These are phyloP conservation scores for Urophycis tenuis DNA, from an alignment of 2,797 vertebrate genomes.

Conservation along the genomic window DNA sequence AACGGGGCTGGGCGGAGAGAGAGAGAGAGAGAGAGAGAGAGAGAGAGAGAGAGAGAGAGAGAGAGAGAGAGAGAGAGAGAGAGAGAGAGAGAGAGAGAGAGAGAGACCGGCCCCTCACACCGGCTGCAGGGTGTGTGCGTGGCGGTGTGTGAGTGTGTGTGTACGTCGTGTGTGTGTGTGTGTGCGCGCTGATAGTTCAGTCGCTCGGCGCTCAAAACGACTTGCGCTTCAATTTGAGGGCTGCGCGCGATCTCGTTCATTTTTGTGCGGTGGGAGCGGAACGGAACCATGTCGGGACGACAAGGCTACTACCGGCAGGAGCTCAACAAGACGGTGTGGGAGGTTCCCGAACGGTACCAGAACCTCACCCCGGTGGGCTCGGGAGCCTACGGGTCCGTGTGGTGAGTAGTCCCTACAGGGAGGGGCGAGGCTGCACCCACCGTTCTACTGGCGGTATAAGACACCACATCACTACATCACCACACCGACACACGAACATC, in stretches of 20 bases:
- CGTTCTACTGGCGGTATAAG: background rate
- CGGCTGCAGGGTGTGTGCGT: background rate
- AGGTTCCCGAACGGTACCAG: slow-evolving; percentile 92
- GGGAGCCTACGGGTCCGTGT: slow-evolving; percentile 92
- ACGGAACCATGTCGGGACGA: slow-evolving; percentile 74
- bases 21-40: slow-evolving; percentile 14
- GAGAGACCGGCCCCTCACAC: slow-evolving; percentile 6
- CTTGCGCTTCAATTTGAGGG: too few species aligned
- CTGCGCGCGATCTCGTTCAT: too few species aligned
- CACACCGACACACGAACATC: too few species aligned
- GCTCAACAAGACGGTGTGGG: slow-evolving; percentile 94
- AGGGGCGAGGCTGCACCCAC: slow-evolving; percentile 56
- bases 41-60: background rate
- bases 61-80: slow-evolving; percentile 12
- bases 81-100: slow-evolving; percentile 7
- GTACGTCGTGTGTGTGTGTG: background rate
- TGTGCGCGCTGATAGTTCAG: background rate
- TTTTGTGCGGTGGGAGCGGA: too few species aligned
- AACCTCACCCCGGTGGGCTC: slow-evolving; percentile 92
- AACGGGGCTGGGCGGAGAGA: background rate
- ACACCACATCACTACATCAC: too few species aligned
- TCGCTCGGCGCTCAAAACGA: background rate
- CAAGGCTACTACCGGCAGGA: slow-evolving; percentile 88
- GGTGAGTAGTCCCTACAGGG: slow-evolving; percentile 69
- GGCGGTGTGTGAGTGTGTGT: background rate